Percentiles rank a stretch among this genome's conserved stretches.
These are phyloP conservation scores for Drosophila dunni DNA, from an alignment of 1,140 invertebrate species.

Conservation along the genomic window DNA sequence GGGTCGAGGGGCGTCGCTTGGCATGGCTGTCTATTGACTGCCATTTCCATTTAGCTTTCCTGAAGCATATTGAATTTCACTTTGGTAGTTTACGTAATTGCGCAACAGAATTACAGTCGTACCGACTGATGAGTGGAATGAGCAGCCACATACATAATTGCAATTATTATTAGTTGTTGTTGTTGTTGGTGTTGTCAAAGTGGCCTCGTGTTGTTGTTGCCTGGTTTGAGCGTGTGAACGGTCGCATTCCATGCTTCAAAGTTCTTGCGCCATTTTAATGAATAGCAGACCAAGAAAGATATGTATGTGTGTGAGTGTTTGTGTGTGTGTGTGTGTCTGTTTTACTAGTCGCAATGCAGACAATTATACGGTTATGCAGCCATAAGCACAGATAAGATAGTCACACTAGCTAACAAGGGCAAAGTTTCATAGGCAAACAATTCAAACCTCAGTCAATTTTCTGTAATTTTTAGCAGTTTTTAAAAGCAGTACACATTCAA, in stretches of 20 bases:
- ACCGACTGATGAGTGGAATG: background rate
- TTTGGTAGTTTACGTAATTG: constrained; percentile 78
- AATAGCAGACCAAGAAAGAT: constrained; percentile 7
- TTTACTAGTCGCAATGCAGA: constrained; percentile 25
- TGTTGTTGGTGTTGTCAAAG: constrained; percentile 6
- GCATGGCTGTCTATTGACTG: constrained; percentile 28
- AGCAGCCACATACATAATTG: constrained; percentile 53
- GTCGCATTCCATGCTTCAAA: constrained; percentile 8
- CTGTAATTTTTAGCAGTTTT: background rate
- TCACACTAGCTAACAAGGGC: constrained; percentile 9
- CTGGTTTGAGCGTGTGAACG: constrained; percentile 14
- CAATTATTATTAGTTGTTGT: constrained; percentile 57
- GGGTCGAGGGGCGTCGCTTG: background rate
- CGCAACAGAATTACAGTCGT: constrained; percentile 56
- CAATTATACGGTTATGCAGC: constrained; percentile 14
- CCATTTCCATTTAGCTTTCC: constrained; percentile 50
- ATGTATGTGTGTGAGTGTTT: background rate
- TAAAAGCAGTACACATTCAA: background rate
- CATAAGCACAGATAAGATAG: constrained; percentile 10
- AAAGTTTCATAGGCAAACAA: background rate
- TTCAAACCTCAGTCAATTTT: no score
- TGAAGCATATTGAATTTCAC: constrained; percentile 72
- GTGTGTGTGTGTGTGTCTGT: constrained; percentile 9
- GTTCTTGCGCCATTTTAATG: constrained; percentile 20
- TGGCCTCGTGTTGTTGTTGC: constrained; percentile 6